Evolutionary conservation across 2,113 vertebrate species (phyloP).

Genomic region (Dryoscopus gambensis): DNA sequence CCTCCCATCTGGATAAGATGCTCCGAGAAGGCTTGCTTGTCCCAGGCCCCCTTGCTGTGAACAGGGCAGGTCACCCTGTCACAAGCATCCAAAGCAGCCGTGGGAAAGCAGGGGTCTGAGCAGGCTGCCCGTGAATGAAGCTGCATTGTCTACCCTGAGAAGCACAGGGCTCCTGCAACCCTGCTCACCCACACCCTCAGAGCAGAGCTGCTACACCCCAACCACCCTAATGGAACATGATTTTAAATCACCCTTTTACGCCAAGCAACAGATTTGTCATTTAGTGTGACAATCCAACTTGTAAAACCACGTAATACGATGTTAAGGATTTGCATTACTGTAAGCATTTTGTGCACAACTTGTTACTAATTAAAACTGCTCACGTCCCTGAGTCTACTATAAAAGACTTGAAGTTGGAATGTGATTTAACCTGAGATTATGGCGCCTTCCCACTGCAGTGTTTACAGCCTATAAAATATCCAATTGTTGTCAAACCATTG

Average conservation of each 20-base stretch:
- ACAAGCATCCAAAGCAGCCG: neutral
- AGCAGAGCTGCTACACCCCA: neutral
- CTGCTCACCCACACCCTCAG: accelerated
- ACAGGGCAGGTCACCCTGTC: neutral
- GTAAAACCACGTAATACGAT: accelerated
- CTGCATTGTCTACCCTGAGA: neutral
- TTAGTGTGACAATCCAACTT: neutral
- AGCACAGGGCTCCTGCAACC: neutral
- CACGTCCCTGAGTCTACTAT: neutral
- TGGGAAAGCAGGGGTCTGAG: neutral
- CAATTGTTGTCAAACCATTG: neutral
- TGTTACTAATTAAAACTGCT: neutral
- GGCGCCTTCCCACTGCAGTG: neutral
- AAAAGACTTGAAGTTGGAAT: neutral
- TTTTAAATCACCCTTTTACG: neutral
- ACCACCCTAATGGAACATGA: accelerated
- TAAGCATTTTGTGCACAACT: neutral
- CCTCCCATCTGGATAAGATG: neutral
- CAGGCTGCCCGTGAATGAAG: neutral
- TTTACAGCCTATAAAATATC: neutral
- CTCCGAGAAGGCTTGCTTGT: neutral
- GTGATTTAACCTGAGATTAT: neutral
- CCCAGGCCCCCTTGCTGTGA: neutral
- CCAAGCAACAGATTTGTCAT: neutral
- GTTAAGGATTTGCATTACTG: neutral